A percentile compares a stretch with the other conserved stretches of the same genome.
Evolutionary conservation across 2,888 invertebrate genomes (phyloP).

Genomic region (Stenodema calcarata): DNA sequence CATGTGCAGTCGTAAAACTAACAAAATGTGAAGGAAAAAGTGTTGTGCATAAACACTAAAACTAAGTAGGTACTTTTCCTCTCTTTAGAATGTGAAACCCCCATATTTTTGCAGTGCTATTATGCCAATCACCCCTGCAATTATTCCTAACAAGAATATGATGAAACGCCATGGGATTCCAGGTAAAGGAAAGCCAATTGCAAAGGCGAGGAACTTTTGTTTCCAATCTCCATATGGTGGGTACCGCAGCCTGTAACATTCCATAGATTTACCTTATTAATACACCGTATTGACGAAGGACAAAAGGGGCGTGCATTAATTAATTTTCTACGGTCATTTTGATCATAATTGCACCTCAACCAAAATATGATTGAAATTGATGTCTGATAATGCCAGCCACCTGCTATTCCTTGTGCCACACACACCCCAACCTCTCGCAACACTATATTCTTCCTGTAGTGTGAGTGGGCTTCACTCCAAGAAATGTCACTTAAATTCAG

Average conservation of each 20-base stretch:
- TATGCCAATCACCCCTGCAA: not conserved
- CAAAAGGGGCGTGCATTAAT: no score
- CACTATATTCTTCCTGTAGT: no score
- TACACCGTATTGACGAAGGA: not conserved
- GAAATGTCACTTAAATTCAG: not conserved
- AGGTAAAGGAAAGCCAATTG: constrained; percentile 16
- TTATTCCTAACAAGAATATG: not conserved
- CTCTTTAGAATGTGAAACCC: not conserved
- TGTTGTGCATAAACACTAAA: not conserved
- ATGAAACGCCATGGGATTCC: constrained; percentile 13
- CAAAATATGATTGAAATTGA: no score
- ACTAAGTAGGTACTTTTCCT: not conserved
- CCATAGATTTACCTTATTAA: not conserved
- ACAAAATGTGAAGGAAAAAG: no score
- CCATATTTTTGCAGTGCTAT: not conserved
- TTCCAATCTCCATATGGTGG: constrained; percentile 18
- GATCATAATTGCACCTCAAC: no score
- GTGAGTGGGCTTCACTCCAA: not conserved
- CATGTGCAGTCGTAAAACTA: no score
- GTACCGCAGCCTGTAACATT: constrained; percentile 16
- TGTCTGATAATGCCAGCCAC: no score
- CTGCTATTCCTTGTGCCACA: not conserved
- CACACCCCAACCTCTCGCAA: no score
- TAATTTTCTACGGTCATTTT: no score
- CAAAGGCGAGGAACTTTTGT: constrained; percentile 4